Base-by-base conservation (phyloP, 2,888 invertebrate species). In the Tetheella fluctuosa region DNA sequence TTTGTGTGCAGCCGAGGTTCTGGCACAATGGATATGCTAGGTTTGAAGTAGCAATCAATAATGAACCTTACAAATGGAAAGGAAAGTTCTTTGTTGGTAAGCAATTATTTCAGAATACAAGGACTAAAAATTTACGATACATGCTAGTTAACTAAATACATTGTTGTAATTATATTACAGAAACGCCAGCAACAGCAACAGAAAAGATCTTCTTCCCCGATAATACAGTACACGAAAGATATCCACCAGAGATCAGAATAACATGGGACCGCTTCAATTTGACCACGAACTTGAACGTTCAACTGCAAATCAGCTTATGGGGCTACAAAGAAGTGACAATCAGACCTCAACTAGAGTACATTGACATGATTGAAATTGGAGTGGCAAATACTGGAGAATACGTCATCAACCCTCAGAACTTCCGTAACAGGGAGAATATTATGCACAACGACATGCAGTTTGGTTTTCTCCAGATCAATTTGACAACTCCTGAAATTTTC, bases 61-160 rank as follows among this genome's bases (percentile, higher is more conserved):
- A 96, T 62, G 96, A 96, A 63, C 95, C 95, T 56, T 98, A 95
- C 84, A 96, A 97, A 76, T 98, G 98, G 97, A 96, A 97, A 77
- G 98, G 98, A 72, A 96, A 95, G 90, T 98, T 96, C 88, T 98
- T 98, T 81, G 96, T 99, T 65, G 98, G 98, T 98, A 93, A 94
- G 95, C 0, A 53, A 12, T 25, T 52, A 20, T 8, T 23, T 52
- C 12, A 20, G 12, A 23, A 52, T 23, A 52, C 15, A 4, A 28
- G 10, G 20, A 2, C 20, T 48, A n/a, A 39, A 15, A 15, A 15
- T 10, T 10, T n/a, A n/a, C n/a, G n/a, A n/a, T 2, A n/a, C 1
- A 55, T 23, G 13, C 34, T 30, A 30, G 30, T 10, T 1, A 30
- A 30, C 0, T 34, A 7, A 34, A 34, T 13, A 13, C 6, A 13